Conservation (phyloP, 2,888 invertebrate genomes). For the Pandemis heparana region DNA sequence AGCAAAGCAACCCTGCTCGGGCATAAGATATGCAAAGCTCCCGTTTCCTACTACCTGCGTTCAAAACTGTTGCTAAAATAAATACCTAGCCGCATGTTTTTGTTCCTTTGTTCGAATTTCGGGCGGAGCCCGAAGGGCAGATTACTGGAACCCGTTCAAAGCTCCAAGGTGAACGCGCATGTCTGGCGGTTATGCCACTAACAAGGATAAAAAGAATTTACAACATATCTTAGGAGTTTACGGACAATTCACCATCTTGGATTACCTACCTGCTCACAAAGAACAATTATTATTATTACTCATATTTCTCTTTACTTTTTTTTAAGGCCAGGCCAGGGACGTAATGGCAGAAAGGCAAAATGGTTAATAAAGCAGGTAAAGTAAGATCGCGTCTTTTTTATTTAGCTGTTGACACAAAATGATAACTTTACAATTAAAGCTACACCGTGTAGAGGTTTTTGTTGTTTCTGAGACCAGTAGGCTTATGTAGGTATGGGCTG, state of each 20-base stretch:
- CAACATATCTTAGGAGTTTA: slow-evolving; percentile 74
- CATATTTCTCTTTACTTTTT: background rate
- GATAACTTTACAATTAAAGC: background rate
- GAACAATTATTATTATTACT: slow-evolving; percentile 9
- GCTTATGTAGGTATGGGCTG: too few relatives aligned
- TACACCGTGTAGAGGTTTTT: background rate
- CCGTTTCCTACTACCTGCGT: slow-evolving; percentile 35
- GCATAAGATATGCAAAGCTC: slow-evolving; percentile 31
- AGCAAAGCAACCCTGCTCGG: slow-evolving; percentile 5
- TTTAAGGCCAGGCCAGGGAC: background rate
- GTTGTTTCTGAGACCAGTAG: background rate
- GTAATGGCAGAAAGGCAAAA: background rate
- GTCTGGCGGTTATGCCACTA: slow-evolving; percentile 66
- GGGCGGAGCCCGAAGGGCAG: slow-evolving; percentile 56
- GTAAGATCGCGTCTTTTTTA: background rate
- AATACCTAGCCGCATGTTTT: slow-evolving; percentile 32
- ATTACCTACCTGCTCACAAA: slow-evolving; percentile 54
- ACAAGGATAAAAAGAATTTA: slow-evolving; percentile 78
- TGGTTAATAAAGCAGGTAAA: background rate
- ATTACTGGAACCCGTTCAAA: slow-evolving; percentile 73
- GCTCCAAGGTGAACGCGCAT: slow-evolving; percentile 75
- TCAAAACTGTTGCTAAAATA: slow-evolving; percentile 39
- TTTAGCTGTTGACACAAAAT: background rate
- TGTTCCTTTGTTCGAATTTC: slow-evolving; percentile 40
- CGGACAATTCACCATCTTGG: slow-evolving; percentile 57